phyloP scores from a whole-genome alignment of 2,888 invertebrate genomes.

The Apamea anceps region DNA sequence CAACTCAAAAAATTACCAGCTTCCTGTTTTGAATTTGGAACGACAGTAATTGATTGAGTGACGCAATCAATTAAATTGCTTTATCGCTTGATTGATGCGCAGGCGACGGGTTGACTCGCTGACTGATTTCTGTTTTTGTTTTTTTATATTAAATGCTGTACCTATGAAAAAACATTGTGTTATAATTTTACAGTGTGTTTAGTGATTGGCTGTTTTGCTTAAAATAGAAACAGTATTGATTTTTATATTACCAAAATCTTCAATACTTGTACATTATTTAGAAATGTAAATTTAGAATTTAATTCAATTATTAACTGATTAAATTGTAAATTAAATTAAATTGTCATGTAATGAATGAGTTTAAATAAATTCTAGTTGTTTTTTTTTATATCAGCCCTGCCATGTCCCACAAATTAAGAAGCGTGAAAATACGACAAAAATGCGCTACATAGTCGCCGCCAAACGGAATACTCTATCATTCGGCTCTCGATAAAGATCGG shows the following conservation, averaged over 20 bases:
- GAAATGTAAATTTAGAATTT: neutral
- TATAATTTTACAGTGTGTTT: neutral
- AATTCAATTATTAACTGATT: too few relatives aligned
- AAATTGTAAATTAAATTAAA: too few relatives aligned
- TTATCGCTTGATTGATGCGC: constrained; percentile 76
- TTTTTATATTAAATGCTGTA: constrained; percentile 15
- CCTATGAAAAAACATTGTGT: constrained; percentile 7
- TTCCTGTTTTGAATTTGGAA: constrained; percentile 75
- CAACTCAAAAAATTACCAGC: constrained; percentile 56
- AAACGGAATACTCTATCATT: constrained; percentile 69
- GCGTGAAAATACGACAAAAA: constrained; percentile 63
- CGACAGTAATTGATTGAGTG: constrained; percentile 75
- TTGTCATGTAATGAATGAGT: neutral
- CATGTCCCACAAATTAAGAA: constrained; percentile 56
- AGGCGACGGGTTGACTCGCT: constrained; percentile 52
- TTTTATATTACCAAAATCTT: too few relatives aligned
- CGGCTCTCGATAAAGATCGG: constrained; percentile 64
- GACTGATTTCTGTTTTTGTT: constrained; percentile 57
- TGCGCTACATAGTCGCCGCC: constrained; percentile 62
- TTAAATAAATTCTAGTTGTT: neutral
- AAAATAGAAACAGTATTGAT: neutral
- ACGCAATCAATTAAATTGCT: constrained; percentile 76
- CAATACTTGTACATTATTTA: too few relatives aligned
- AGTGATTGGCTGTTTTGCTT: neutral
- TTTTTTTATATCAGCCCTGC: constrained; percentile 28